Evolutionary conservation across 2,888 invertebrate genomes (phyloP), one percentile per base, ranked within the genome.

Genomic region (Chydorus sphaericus): DNA sequence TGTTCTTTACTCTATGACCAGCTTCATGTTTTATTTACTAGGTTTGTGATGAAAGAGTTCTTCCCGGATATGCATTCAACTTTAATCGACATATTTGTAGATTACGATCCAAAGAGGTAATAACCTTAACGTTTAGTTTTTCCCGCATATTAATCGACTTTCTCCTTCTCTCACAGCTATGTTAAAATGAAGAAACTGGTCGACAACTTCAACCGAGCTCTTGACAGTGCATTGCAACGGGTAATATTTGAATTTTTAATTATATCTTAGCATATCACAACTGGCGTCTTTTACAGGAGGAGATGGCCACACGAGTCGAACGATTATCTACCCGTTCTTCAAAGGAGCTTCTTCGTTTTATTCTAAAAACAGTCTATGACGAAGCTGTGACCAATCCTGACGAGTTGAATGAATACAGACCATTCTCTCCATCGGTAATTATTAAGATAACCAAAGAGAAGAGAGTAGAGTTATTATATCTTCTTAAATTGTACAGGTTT

Each of bases 381-480:
- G 85, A 91, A 71, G 92, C 97, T 58, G 96, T 99, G 58, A 82
- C 84, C 59, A 94, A 97, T 74, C 97, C 97, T 52, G 94, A 96
- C 67, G 91, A 90, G 73, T 77, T 98, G 61, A 99, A 98, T 73
- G 93, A 94, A 70, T 98, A 98, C 73, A 96, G 96, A 72, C 96
- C 97, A n/a, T 98, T 98, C 74, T 97, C 96, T 60, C 94, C 96
- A 23, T n/a, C n/a, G n/a, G n/a, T n/a, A n/a, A n/a, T n/a, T n/a
- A n/a, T 4, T 8, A 23, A 44, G 28, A 2, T 23, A 26, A 6
- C n/a, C 4, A 5, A 14, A 26, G 11, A 44, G 39, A 33, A 10
- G 33, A 16, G 20, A 6, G 7, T 16, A 8, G 14, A 4, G 7
- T 8, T n/a, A 20, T 39, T 26, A 11, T 11, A 4, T 49, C 23